phyloP scores from a whole-genome alignment of 1,140 invertebrate genomes.

The Latrodectus geometricus region DNA sequence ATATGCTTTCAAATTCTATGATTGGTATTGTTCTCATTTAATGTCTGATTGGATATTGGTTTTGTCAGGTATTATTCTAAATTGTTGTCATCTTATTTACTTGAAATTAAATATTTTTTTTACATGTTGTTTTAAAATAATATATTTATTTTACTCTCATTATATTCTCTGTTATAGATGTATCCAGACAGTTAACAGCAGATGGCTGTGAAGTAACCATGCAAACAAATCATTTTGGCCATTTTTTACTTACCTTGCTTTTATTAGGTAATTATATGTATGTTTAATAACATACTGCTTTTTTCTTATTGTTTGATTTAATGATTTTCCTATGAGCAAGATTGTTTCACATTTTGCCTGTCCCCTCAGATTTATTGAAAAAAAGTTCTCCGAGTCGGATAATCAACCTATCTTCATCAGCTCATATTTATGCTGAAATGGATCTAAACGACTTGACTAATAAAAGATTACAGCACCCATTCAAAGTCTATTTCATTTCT shows the following conservation, averaged over 20 bases:
- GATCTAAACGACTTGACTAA: conserved; percentile 82
- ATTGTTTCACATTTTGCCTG: background rate
- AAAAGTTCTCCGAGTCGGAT: conserved; percentile 69
- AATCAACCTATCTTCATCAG: conserved; percentile 70
- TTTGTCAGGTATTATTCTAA: too few species aligned
- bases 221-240: conserved; percentile 18
- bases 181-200: background rate
- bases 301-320: background rate
- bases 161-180: background rate
- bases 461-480: conserved; percentile 36
- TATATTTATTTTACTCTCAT: background rate
- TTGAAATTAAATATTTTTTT: too few species aligned
- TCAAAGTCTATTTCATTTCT: conserved; percentile 81
- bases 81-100: too few species aligned
- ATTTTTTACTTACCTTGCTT: conserved; percentile 6
- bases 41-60: too few species aligned
- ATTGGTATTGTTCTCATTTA: too few species aligned
- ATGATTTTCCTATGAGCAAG: background rate
- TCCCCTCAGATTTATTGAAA: conserved; percentile 61
- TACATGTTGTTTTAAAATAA: too few species aligned
- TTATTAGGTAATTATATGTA: background rate
- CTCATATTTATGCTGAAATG: conserved; percentile 74
- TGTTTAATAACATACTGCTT: too few species aligned
- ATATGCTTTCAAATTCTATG: too few species aligned
- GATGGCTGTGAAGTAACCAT: background rate